Evolutionary conservation across 2,113 vertebrate species (phyloP), one percentile per base, ranked within the genome.

Genomic region (Engystomops pustulosus): DNA sequence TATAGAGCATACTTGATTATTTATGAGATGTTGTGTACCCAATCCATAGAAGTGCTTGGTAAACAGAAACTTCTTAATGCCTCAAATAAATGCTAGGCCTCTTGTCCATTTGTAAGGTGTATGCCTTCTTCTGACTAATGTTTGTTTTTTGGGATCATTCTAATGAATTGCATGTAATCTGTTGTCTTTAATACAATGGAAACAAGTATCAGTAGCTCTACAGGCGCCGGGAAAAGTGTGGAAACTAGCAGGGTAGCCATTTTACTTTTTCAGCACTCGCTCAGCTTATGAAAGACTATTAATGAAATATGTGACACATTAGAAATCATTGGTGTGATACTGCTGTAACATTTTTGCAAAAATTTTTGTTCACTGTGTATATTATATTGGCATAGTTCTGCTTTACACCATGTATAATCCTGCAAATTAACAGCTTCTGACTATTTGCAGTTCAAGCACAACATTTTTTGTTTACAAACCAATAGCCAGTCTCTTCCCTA

Each of bases 11-110:
- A 60, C 51, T 79, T 79, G 58, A 62, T 55, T 62, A 79, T 79
- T 79, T 62, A 79, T 62, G 76, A 60, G 53, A 53, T 18, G 30
- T 62, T 79, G 44, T 41, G 12, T 62, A 44, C 53, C 75, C 14
- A 44, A 34, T 9, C 53, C 51, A 79, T 6, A 60, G 76, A 79
- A 62, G 76, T 79, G 76, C 76, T 60, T 27, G 10, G 53, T 44
- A 79, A 58, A 79, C 76, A 79, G 55, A 62, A 62, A 44, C 27
- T 62, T 27, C 36, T 65, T 45, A 79, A 65, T 79, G 18, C 36
- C 23, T 55, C 41, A 79, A 79, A 60, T 45, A 60, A 44, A 65
- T 20, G 44, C 60, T 60, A 53, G n/a, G 34, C 34, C n/a, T 49
- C 47, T 79, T 60, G n/a, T 41, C 51, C n/a, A n/a, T 79, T 79